These are phyloP conservation scores for Microtus richardsoni DNA, from an alignment of 2,113 vertebrate genomes.

Conservation along the genomic window DNA sequence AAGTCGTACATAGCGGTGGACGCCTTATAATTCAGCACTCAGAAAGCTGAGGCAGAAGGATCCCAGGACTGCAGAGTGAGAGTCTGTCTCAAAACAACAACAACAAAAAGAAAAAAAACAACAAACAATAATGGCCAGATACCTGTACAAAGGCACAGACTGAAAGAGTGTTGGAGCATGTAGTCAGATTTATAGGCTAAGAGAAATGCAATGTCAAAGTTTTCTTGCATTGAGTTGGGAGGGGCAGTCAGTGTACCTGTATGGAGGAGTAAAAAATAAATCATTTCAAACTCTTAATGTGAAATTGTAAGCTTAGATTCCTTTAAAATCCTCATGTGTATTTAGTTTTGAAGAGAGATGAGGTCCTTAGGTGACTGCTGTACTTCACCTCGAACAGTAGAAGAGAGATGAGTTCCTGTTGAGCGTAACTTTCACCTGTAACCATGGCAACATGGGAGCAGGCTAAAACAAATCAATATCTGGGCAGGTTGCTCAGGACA, in stretches of 20 bases:
- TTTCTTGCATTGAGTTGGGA: not conserved
- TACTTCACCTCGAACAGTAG: not conserved
- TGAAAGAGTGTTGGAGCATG: not conserved
- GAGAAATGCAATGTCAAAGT: not conserved
- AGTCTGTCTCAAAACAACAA: not conserved
- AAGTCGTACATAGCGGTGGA: not conserved
- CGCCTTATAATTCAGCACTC: not conserved
- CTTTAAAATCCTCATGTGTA: not conserved
- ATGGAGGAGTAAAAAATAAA: not conserved
- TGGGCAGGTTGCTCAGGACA: not conserved
- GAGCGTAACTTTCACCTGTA: slow-evolving; percentile 44
- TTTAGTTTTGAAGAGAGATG: slow-evolving; percentile 33
- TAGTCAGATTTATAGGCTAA: slow-evolving; percentile 7
- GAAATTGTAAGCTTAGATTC: not conserved
- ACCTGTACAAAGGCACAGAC: not conserved
- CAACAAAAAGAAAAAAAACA: not conserved
- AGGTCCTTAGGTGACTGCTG: not conserved
- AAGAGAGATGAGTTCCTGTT: not conserved
- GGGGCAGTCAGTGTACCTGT: not conserved
- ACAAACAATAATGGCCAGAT: not conserved
- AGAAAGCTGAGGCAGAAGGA: not conserved
- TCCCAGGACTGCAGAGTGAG: not conserved
- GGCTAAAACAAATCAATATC: slow-evolving; percentile 37
- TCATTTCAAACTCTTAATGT: not conserved
- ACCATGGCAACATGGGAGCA: slow-evolving; percentile 24